Evolutionary conservation across 2,797 vertebrate species (phyloP), one percentile per base, ranked within the genome.

Genomic region (Manis pentadactyla): DNA sequence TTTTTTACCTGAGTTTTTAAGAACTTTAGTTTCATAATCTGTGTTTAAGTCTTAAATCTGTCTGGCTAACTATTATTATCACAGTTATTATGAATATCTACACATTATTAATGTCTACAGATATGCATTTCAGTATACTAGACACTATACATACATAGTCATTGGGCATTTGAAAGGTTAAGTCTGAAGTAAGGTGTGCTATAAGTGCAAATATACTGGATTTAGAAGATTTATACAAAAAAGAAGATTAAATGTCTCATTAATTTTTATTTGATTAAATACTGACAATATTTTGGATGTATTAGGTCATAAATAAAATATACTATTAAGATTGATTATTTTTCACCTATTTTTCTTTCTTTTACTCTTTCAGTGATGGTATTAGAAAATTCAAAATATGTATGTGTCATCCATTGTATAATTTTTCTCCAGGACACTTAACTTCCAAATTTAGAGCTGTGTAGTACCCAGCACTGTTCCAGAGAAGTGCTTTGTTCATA

Each of bases 241-340:
- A 86, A 75, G 9, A 81, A 89, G 0, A 1, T 10, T 78, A 82
- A 68, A 78, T 81, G 53, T n/a, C 9, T 53, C 7, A 74, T 25
- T 64, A 83, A 59, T 59, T 93, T 79, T 78, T 61, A 66, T 34
- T 93, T 92, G 64, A 74, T 51, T 87, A 51, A n/a, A 59, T 71
- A 75, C 17, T 59, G 10, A 71, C 7, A 59, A 27, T 59, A 73
- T 94, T 84, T 77, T 37, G 2, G 12, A 51, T 57, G 34, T 71
- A 31, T 9, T 73, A 25, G 25, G 6, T 89, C 42, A 77, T 59
- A 95, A 87, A 90, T 90, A 83, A 92, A 73, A n/a, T 57, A 78
- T 37, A 51, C 11, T 71, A 64, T 77, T 90, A 37, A 73, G 23
- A 61, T 53, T 27, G 71, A 74, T 89, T n/a, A 46, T 68, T 63